Percentiles rank a stretch among this genome's conserved stretches.
These are phyloP conservation scores for Epizoanthus rinbou DNA, from an alignment of 92 coral and sea anemone species.

Conservation along the genomic window DNA sequence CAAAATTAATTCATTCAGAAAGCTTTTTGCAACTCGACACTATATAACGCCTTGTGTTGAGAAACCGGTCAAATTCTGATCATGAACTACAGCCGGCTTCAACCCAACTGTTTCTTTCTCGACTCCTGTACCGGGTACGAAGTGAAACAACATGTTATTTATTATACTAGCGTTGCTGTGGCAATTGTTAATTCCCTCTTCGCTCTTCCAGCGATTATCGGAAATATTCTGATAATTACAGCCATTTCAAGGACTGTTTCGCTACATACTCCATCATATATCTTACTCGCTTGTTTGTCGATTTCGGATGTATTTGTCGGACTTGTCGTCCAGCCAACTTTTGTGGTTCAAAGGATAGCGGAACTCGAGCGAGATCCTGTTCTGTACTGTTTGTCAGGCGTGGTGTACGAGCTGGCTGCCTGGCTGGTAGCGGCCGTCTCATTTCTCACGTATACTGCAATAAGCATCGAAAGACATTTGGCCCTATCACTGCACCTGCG, in stretches of 20 bases:
- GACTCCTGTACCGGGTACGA: slow-evolving; percentile 5
- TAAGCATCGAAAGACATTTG: slow-evolving; percentile 9
- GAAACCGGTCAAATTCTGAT: neutral
- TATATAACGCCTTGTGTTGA: neutral
- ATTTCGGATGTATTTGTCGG: neutral
- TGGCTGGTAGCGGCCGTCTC: slow-evolving; percentile 7
- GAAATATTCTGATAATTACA: slow-evolving; percentile 7
- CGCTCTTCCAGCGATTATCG: slow-evolving; percentile 5
- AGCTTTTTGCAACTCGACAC: neutral
- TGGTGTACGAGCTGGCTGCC: slow-evolving; percentile 10
- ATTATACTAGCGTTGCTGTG: neutral
- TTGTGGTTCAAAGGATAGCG: slow-evolving; percentile 13
- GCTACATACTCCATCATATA: slow-evolving; percentile 8
- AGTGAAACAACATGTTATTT: neutral
- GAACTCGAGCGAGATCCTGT: neutral
- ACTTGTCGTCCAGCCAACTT: slow-evolving; percentile 1
- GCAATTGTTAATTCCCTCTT: slow-evolving; percentile 9
- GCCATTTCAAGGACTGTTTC: slow-evolving; percentile 10
- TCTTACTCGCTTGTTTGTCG: slow-evolving; percentile 2
- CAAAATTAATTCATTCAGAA: neutral
- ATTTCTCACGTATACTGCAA: slow-evolving; percentile 2
- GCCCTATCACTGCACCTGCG: slow-evolving; percentile 17
- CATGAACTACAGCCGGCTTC: neutral
- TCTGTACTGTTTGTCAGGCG: neutral
- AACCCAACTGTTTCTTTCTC: neutral